Evolutionary conservation across 2,888 invertebrate genomes (phyloP), one percentile per base, ranked within the genome.

Genomic region (Homarus gammarus): DNA sequence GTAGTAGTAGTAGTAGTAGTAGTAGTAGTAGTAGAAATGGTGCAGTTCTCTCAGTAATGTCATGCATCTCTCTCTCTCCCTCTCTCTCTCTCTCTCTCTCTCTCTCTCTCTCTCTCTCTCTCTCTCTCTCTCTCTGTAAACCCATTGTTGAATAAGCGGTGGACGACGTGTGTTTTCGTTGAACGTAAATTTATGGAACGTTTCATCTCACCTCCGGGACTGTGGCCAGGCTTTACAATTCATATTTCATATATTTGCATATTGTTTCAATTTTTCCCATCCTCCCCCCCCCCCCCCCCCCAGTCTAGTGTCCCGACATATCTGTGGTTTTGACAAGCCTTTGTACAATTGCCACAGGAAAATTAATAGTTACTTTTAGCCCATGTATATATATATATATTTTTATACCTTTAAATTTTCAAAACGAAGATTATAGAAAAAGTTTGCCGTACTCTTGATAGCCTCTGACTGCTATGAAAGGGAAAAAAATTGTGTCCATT

Each of bases 181-280:
- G 64, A 64, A 64, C 64, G 64, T 27, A 64, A 64, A n/a, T 64
- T 64, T 64, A 27, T 64, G 64, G 64, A 27, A 27, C 5, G 64
- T 10, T 64, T 27, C 27, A 64, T 64, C 27, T 64, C n/a, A 64
- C 64, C 64, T 64, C 27, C 5, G 64, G 64, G 64, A 64, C 56
- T 18, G 6, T 64, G 27, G 64, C 27, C 64, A 27, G 18, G 8
- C 64, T 64, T n/a, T 64, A 27, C 64, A 27, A 64, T 64, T 64
- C 64, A 64, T 64, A 64, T 64, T 64, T 27, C 64, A 64, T 27
- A 64, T 27, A 64, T 64, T 64, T 64, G 64, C 64, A 64, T 64
- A 64, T 27, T 64, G 64, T 64, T 64, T 27, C 64, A 27, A 8
- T 64, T 64, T n/a, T 64, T 18, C 18, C 27, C 64, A 3, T n/a